Evolutionary conservation across 1,140 invertebrate species (phyloP).

Genomic region (Papilio helenus): DNA sequence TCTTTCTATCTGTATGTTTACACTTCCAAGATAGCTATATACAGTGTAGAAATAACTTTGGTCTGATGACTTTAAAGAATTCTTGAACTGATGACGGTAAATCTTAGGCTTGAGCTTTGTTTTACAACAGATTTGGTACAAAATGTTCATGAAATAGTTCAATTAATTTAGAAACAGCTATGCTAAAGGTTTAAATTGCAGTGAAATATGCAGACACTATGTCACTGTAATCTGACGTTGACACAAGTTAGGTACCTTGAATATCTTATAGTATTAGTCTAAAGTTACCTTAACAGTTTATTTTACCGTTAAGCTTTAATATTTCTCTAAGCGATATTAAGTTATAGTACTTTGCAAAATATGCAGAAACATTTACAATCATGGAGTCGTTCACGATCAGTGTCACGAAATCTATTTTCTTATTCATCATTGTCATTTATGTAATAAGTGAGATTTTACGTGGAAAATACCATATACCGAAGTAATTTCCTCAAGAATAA

Average conservation of each 20-base stretch:
- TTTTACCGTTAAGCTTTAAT: not conserved
- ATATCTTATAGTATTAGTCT: not conserved
- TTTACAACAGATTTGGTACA: not conserved
- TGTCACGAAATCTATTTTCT: not conserved
- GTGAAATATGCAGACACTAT: slow-evolving; percentile 48
- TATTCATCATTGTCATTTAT: too few species aligned
- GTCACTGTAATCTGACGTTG: slow-evolving; percentile 53
- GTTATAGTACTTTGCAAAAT: not conserved
- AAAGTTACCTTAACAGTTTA: not conserved
- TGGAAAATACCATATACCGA: not conserved
- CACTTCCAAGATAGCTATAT: not conserved
- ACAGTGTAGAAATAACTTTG: not conserved
- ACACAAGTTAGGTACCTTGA: slow-evolving; percentile 24
- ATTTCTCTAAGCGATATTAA: not conserved
- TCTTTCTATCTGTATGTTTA: not conserved
- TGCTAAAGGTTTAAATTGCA: slow-evolving; percentile 16
- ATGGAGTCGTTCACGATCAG: not conserved
- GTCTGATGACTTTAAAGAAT: not conserved
- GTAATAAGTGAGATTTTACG: not conserved
- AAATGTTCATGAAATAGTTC: not conserved
- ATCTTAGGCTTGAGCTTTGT: not conserved
- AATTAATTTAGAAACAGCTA: slow-evolving; percentile 4
- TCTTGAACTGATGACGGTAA: not conserved
- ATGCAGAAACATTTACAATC: not conserved
- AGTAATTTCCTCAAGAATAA: slow-evolving; percentile 6